Conservation (phyloP, 2,888 invertebrate genomes). For the Xanthia togata region DNA sequence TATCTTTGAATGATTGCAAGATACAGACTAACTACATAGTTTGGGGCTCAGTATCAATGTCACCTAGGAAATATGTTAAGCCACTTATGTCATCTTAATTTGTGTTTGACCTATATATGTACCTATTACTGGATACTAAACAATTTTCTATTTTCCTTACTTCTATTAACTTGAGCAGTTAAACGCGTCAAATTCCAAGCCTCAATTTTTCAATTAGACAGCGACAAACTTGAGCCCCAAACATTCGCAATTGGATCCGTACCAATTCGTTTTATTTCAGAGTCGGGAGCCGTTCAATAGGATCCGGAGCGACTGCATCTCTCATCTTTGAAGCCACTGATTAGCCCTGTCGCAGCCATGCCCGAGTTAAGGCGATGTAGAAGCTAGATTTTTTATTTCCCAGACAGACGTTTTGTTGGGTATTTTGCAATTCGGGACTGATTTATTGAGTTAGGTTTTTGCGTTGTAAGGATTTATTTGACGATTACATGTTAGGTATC, state of each 20-base stretch:
- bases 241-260: slow-evolving; percentile 37
- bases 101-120: no score
- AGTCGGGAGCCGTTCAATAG: slow-evolving; percentile 48
- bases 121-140: neutral
- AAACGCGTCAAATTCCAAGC: neutral
- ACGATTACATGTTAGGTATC: no score
- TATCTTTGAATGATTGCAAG: no score
- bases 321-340: slow-evolving; percentile 63
- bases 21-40: no score
- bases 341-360: slow-evolving; percentile 68
- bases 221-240: slow-evolving; percentile 25
- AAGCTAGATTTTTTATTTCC: slow-evolving; percentile 19
- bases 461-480: neutral
- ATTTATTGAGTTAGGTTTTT: neutral
- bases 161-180: neutral
- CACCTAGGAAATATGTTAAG: no score
- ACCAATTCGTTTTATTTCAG: slow-evolving; percentile 56
- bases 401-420: neutral
- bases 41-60: no score
- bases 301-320: slow-evolving; percentile 58
- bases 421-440: neutral
- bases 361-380: slow-evolving; percentile 57
- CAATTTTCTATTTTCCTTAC: neutral
- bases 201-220: slow-evolving; percentile 46
- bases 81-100: no score